Evolutionary conservation across 2,888 invertebrate species (phyloP), one percentile per base, ranked within the genome.

Genomic region (Allacma fusca): DNA sequence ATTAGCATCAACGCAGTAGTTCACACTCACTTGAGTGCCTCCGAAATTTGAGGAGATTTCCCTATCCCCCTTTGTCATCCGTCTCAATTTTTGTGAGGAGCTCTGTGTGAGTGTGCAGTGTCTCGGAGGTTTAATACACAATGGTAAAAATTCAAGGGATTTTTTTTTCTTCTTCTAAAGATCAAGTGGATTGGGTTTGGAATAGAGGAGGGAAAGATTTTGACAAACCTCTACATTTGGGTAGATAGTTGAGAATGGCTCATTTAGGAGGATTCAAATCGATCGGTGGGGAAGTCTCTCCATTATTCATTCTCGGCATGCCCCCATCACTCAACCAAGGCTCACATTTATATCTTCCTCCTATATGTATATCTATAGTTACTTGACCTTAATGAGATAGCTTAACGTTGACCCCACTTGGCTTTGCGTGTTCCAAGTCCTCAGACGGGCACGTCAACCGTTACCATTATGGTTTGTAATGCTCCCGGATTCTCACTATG

Each of bases 321-420:
- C 26, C 21, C 44, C 71, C 72, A 72, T 72, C 72, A 72, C 28
- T 72, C 72, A 72, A 28, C 12, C 21, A 72, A 44, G 59, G 24
- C 24, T 70, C 70, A 12, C 43, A 34, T 28, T 16, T 24, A 24
- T 62, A 23, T 9, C 62, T 62, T 62, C 62, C 24, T 16, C 23
- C 23, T 24, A 62, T 62, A 24, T 21, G n/a, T n/a, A n/a, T n/a
- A n/a, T n/a, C n/a, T n/a, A 57, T 21, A 43, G 40, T 64, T 64
- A 62, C 59, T 74, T 74, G 73, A 74, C 73, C 73, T 74, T 74
- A 74, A 74, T 74, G 73, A 74, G 73, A 64, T 62, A 59, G 64
- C 64, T 74, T 65, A 64, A 19, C 5, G 23, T 26, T 62, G 62
- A 62, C 62, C 62, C 62, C 62, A 62, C 62, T 62, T 62, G 62